These are phyloP conservation scores for Pristiophorus japonicus DNA, from an alignment of 2,113 vertebrate genomes.

Conservation along the genomic window DNA sequence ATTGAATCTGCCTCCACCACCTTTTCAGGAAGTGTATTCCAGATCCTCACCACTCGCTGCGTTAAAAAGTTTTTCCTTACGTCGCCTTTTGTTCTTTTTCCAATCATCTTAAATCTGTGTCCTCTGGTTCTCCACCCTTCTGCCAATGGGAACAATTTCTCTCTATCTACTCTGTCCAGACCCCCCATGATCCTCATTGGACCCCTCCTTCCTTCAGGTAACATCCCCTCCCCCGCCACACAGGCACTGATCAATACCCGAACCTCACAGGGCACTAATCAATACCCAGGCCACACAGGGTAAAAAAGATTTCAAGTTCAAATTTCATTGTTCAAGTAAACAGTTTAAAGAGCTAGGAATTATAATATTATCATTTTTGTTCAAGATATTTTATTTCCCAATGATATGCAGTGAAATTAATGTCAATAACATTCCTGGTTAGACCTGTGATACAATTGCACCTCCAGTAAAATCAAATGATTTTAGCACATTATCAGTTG, in stretches of 20 bases:
- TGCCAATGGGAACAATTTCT: too few species aligned
- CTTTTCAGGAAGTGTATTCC: too few species aligned
- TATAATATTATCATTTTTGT: neutral
- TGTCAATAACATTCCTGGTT: neutral
- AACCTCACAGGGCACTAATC: too few species aligned
- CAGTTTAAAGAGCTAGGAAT: neutral
- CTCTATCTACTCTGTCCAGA: too few species aligned
- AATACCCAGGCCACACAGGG: too few species aligned
- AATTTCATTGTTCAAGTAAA: neutral
- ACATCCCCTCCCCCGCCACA: neutral
- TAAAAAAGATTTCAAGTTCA: neutral
- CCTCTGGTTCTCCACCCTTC: too few species aligned
- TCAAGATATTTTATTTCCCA: neutral
- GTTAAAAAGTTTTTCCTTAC: too few species aligned
- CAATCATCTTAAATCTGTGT: too few species aligned
- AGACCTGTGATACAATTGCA: neutral
- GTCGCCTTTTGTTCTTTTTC: too few species aligned
- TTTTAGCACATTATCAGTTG: neutral
- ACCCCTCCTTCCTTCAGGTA: neutral
- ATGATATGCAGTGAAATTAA: neutral
- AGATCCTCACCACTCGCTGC: too few species aligned
- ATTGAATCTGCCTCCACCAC: too few species aligned
- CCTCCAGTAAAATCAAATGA: neutral
- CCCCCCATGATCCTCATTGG: neutral
- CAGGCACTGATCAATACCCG: too few species aligned